A percentile compares a stretch with the other conserved stretches of the same genome.
These are phyloP conservation scores for Eulemur rubriventer DNA, from an alignment of 2,797 vertebrate species.

Conservation along the genomic window DNA sequence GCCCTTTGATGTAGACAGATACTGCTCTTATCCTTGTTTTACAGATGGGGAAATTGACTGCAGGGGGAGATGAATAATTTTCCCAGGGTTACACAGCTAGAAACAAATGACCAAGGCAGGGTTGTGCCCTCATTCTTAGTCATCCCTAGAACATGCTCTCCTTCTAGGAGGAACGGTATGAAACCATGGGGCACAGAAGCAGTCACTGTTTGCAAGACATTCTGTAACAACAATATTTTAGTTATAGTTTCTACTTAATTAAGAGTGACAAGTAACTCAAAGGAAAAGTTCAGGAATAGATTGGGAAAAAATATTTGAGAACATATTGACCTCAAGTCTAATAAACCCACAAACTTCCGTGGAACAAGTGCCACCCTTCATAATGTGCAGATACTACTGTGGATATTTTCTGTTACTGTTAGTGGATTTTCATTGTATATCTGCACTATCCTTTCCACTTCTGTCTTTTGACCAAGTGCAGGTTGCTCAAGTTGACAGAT, in stretches of 20 bases:
- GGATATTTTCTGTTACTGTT: background rate
- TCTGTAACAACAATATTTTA: background rate
- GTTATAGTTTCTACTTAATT: background rate
- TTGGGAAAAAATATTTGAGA: background rate
- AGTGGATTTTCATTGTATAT: constrained; percentile 11
- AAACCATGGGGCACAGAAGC: background rate
- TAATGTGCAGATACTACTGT: background rate
- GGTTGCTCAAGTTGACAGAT: background rate
- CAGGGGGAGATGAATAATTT: background rate
- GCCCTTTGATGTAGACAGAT: background rate
- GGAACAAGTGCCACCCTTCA: background rate
- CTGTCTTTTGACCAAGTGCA: background rate
- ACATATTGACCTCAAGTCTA: background rate
- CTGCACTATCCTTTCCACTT: background rate
- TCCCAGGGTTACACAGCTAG: background rate
- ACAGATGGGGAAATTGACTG: background rate
- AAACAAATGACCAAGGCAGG: background rate
- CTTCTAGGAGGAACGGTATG: background rate
- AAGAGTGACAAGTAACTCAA: background rate
- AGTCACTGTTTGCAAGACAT: background rate
- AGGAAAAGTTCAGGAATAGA: background rate
- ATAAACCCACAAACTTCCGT: background rate
- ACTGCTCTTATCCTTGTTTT: background rate
- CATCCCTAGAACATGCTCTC: background rate
- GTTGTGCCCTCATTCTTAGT: background rate